Evolutionary conservation across 1,140 invertebrate species (phyloP).

Genomic region (Brachionus rubens): DNA sequence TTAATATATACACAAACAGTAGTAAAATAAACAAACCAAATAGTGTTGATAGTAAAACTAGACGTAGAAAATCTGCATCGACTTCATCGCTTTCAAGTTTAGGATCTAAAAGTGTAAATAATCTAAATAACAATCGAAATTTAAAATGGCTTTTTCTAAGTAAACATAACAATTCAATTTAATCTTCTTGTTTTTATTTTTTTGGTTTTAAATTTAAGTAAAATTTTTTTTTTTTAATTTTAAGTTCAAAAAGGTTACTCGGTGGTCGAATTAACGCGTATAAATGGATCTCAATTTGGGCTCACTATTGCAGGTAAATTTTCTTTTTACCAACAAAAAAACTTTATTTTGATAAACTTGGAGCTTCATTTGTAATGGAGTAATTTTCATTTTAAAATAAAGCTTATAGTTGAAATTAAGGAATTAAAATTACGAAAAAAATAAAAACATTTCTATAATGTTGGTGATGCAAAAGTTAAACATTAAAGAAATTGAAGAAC

Average conservation of each 20-base stretch:
- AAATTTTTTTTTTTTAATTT: constrained; percentile 8
- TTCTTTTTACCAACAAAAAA: too few species aligned
- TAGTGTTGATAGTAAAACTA: constrained; percentile 4
- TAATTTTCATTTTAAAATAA: too few species aligned
- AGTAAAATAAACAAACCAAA: constrained; percentile 13
- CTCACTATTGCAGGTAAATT: constrained; percentile 17
- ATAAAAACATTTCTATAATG: too few species aligned
- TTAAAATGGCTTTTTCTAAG: constrained; percentile 20
- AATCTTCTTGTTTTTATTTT: too few species aligned
- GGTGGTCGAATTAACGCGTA: constrained; percentile 18
- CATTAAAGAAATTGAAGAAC: too few species aligned
- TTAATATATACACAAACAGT: constrained; percentile 27
- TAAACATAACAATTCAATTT: neutral
- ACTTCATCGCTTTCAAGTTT: constrained; percentile 24
- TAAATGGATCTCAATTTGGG: constrained; percentile 40
- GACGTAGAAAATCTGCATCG: constrained; percentile 36
- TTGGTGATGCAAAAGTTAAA: too few species aligned
- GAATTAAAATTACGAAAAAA: too few species aligned
- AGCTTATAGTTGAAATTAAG: too few species aligned
- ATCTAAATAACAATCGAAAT: constrained; percentile 6
- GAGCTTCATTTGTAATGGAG: neutral
- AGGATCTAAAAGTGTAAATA: neutral
- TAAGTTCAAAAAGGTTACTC: constrained; percentile 46
- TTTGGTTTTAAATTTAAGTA: too few species aligned
- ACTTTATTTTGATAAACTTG: neutral